phyloP scores from a whole-genome alignment of 2,113 vertebrate species.

The Verasper variegatus region DNA sequence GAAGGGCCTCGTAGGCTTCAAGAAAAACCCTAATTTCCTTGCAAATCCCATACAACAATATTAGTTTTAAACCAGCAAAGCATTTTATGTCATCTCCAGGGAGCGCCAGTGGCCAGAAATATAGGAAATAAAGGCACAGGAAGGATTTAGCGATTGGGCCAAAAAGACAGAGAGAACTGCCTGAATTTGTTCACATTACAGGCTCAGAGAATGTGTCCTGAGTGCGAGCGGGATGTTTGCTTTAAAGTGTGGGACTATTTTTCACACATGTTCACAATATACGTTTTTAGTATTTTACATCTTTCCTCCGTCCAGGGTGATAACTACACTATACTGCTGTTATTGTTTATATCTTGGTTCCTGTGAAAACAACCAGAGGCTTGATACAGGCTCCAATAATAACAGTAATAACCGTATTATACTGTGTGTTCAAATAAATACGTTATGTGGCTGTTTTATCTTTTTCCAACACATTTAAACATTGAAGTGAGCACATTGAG shows the following conservation, averaged over 20 bases:
- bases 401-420: not conserved
- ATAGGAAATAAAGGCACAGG: constrained; percentile 46
- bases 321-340: not conserved
- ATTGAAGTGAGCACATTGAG: not conserved
- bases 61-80: constrained; percentile 72
- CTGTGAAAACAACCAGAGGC: not conserved
- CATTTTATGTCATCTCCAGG: constrained; percentile 57
- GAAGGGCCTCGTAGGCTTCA: constrained; percentile 53
- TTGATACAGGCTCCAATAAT: not conserved
- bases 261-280: not conserved
- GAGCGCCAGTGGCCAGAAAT: constrained; percentile 41
- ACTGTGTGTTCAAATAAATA: constrained; percentile 1
- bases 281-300: not conserved
- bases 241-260: constrained; percentile 8
- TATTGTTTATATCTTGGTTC: not conserved
- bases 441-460: not conserved
- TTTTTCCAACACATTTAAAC: not conserved
- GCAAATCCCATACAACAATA: constrained; percentile 75
- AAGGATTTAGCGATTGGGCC: constrained; percentile 39
- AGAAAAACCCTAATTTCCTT: constrained; percentile 73
- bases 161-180: constrained; percentile 10
- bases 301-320: not conserved
- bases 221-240: not conserved
- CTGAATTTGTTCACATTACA: constrained; percentile 19
- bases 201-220: not conserved